These are phyloP conservation scores for Helicoverpa armigera DNA, from an alignment of 1,140 invertebrate genomes.

Conservation along the genomic window DNA sequence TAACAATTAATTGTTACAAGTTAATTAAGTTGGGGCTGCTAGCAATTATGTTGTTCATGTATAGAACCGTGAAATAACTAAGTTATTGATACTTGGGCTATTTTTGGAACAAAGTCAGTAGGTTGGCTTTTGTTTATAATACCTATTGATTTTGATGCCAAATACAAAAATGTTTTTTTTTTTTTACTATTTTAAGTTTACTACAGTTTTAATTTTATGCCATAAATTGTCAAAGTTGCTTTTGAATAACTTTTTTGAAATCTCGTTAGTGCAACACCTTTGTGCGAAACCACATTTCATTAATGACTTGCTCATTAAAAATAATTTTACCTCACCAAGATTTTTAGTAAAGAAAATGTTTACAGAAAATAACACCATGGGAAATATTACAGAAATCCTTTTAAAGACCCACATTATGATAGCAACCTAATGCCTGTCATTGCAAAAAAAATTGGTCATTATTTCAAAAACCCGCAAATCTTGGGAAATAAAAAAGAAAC, in stretches of 20 bases:
- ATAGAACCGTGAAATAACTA: constrained; percentile 16
- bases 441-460: too few species aligned
- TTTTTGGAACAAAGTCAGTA: not conserved
- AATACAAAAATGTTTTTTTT: too few species aligned
- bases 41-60: constrained; percentile 20
- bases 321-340: not conserved
- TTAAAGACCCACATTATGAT: not conserved
- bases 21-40: constrained; percentile 5
- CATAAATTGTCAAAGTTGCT: too few species aligned
- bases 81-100: not conserved
- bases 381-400: not conserved
- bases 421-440: too few species aligned
- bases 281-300: not conserved
- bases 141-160: too few species aligned
- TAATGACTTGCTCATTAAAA: constrained; percentile 32
- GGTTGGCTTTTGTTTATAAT: too few species aligned
- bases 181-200: too few species aligned
- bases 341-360: not conserved
- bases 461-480: constrained; percentile 28
- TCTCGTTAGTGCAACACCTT: not conserved
- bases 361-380: not conserved
- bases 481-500: constrained; percentile 45
- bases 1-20: constrained; percentile 25
- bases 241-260: not conserved
- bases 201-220: too few species aligned